phyloP scores from a whole-genome alignment of 2,888 invertebrate genomes.

The Atethmia centrago region DNA sequence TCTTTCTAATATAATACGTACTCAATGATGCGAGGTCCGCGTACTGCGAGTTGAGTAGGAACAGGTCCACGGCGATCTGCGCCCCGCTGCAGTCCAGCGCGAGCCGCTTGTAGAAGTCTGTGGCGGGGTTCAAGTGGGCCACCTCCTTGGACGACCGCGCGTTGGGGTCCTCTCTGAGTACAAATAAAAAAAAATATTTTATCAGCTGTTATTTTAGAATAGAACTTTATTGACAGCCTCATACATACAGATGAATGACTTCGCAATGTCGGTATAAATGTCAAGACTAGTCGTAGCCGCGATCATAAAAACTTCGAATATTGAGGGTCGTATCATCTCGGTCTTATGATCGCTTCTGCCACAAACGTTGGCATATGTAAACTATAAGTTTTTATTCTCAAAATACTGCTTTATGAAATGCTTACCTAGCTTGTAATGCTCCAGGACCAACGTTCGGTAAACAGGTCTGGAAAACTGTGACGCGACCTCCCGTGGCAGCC shows the following conservation, averaged over 20 bases:
- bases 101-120: conserved; percentile 98
- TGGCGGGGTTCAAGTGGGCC: conserved; percentile 97
- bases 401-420: too few species aligned
- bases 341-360: too few species aligned
- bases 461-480: conserved; percentile 98
- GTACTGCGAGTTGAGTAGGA: conserved; percentile 97
- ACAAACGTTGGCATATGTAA: too few species aligned
- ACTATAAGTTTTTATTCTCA: too few species aligned
- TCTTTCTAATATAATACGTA: too few species aligned
- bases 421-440: conserved; percentile 93
- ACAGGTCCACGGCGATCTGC: conserved; percentile 98
- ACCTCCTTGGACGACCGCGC: conserved; percentile 95
- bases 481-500: conserved; percentile 97
- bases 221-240: too few species aligned
- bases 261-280: too few species aligned
- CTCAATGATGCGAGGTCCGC: conserved; percentile 98
- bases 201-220: too few species aligned
- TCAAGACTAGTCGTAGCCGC: too few species aligned
- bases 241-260: too few species aligned
- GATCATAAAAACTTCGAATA: too few species aligned
- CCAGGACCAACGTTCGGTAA: conserved; percentile 97
- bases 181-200: background rate
- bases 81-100: conserved; percentile 99
- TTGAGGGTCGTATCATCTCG: too few species aligned
- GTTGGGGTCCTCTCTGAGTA: conserved; percentile 94